These are phyloP conservation scores for Rhopalosiphum nymphaeae DNA, from an alignment of 2,888 invertebrate genomes.

Conservation along the genomic window DNA sequence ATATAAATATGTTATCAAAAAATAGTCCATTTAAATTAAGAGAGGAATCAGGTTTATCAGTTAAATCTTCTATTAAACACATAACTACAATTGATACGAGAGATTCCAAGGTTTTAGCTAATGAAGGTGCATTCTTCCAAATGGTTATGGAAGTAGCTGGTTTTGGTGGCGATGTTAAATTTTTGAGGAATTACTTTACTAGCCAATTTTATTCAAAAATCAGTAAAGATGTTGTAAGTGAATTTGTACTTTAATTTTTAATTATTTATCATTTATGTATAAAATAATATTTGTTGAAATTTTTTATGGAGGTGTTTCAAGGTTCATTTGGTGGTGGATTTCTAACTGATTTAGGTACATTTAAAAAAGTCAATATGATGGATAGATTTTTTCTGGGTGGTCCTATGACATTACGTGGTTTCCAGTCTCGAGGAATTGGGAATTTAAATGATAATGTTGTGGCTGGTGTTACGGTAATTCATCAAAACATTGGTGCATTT, in stretches of 20 bases:
- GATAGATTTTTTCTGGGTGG: slow-evolving; percentile 63
- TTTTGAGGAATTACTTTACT: slow-evolving; percentile 57
- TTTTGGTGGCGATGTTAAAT: slow-evolving; percentile 61
- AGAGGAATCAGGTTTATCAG: slow-evolving; percentile 52
- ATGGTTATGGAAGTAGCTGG: slow-evolving; percentile 63
- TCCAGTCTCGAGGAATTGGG: slow-evolving; percentile 53
- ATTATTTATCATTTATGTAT: not conserved
- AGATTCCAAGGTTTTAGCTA: slow-evolving; percentile 58
- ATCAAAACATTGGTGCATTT: not conserved
- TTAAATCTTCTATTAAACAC: slow-evolving; percentile 65
- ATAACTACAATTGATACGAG: slow-evolving; percentile 61
- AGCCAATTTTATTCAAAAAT: slow-evolving; percentile 58
- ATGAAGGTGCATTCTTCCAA: slow-evolving; percentile 55
- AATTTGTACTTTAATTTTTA: not conserved
- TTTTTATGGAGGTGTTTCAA: slow-evolving; percentile 45
- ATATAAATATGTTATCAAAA: slow-evolving; percentile 54
- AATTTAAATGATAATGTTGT: slow-evolving; percentile 36
- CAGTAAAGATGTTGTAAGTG: slow-evolving; percentile 43
- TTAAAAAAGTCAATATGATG: slow-evolving; percentile 57
- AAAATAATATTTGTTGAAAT: not conserved
- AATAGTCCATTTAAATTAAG: slow-evolving; percentile 59
- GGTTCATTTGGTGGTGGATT: slow-evolving; percentile 61
- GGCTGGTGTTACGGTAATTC: slow-evolving; percentile 50
- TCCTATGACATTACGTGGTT: slow-evolving; percentile 60
- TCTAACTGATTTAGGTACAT: slow-evolving; percentile 54